phyloP scores from a whole-genome alignment of 1,140 invertebrate genomes.

The Ostrea edulis region DNA sequence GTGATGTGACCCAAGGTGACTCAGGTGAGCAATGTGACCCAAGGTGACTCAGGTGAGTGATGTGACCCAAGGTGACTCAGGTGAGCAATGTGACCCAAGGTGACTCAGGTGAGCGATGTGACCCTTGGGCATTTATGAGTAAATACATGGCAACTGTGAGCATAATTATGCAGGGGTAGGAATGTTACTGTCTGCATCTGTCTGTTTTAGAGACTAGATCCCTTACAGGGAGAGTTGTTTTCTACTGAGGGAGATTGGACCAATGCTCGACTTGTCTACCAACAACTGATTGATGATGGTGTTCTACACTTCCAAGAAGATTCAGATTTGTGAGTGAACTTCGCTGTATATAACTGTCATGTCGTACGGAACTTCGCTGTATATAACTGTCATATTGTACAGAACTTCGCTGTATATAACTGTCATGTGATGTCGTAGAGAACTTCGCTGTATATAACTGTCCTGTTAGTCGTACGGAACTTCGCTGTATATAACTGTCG shows the following conservation, averaged over 20 bases:
- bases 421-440: not conserved
- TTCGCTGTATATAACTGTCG: not conserved
- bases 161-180: too few relatives aligned
- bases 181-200: not conserved
- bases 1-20: too few relatives aligned
- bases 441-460: not conserved
- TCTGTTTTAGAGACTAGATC: not conserved
- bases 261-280: not conserved
- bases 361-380: not conserved
- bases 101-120: too few relatives aligned
- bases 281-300: not conserved
- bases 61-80: too few relatives aligned
- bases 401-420: not conserved
- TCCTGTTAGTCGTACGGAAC: not conserved
- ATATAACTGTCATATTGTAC: not conserved
- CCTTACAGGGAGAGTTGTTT: slow-evolving; percentile 23
- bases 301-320: not conserved
- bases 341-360: not conserved
- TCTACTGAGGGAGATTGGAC: not conserved
- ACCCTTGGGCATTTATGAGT: too few relatives aligned
- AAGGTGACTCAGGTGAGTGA: too few relatives aligned
- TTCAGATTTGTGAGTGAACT: not conserved
- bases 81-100: too few relatives aligned
- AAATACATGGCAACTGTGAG: too few relatives aligned
- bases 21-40: too few relatives aligned